These are phyloP conservation scores for Abrostola tripartita DNA, from an alignment of 2,888 invertebrate genomes.

Conservation along the genomic window DNA sequence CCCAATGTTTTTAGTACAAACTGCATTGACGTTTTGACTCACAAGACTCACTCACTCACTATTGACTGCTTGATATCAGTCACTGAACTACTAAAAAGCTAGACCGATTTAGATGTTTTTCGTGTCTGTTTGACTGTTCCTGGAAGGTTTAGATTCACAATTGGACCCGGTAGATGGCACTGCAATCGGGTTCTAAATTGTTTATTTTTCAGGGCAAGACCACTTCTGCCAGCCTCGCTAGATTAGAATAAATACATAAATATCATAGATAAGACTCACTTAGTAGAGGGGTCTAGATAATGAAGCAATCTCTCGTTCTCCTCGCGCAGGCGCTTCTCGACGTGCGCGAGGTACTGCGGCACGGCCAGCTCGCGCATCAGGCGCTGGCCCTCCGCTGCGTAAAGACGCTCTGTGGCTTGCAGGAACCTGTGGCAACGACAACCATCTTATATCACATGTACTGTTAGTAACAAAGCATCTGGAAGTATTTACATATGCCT, in stretches of 20 bases:
- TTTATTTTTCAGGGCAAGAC: background rate
- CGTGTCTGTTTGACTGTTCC: no score
- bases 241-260: background rate
- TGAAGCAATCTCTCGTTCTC: constrained; percentile 97
- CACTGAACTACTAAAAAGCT: no score
- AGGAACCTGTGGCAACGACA: constrained; percentile 90
- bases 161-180: no score
- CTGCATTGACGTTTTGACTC: no score
- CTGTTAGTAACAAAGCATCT: no score
- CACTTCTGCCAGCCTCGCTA: background rate
- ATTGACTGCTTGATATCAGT: no score
- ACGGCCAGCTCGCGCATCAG: constrained; percentile 98
- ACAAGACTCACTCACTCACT: no score
- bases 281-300: constrained; percentile 98
- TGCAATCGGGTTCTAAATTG: no score
- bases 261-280: constrained; percentile 87
- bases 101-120: no score
- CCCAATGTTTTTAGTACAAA: no score
- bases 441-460: background rate
- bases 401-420: constrained; percentile 96
- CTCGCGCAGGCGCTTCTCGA: constrained; percentile 97
- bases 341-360: constrained; percentile 97
- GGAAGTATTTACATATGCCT: no score
- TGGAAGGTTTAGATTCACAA: no score
- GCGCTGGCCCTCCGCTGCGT: constrained; percentile 97